Conservation (phyloP, 2,888 invertebrate species). For the Hyppa rectilinea region DNA sequence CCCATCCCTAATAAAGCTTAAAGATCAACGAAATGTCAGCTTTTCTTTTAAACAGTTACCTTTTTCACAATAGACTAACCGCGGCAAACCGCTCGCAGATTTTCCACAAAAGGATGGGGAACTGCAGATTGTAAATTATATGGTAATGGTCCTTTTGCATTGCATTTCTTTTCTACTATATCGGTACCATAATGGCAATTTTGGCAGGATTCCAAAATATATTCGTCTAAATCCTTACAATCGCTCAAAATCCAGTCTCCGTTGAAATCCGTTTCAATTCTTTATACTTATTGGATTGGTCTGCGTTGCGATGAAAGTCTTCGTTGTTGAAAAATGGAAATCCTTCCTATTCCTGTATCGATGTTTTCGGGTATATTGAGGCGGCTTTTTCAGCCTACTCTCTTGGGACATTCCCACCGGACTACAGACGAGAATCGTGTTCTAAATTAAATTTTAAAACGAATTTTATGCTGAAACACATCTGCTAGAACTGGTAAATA, state of each 20-base stretch:
- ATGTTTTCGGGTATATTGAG: slow-evolving; percentile 56
- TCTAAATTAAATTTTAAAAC: slow-evolving; percentile 6
- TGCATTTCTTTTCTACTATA: neutral
- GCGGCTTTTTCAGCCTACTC: slow-evolving; percentile 37
- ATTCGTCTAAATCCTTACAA: neutral
- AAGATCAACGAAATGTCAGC: neutral
- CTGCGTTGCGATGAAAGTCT: slow-evolving; percentile 18
- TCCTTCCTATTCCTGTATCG: slow-evolving; percentile 4
- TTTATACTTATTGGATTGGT: neutral
- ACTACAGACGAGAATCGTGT: neutral
- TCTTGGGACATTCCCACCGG: neutral
- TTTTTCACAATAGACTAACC: slow-evolving; percentile 8
- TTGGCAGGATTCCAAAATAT: neutral
- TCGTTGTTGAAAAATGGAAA: slow-evolving; percentile 9
- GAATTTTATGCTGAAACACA: slow-evolving; percentile 23
- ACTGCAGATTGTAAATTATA: slow-evolving; percentile 11
- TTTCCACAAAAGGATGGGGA: slow-evolving; percentile 10
- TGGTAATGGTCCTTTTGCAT: too few relatives aligned
- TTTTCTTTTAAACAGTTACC: slow-evolving; percentile 29
- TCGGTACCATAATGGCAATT: neutral
- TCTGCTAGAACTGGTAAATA: slow-evolving; percentile 21
- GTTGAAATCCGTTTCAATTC: slow-evolving; percentile 19
- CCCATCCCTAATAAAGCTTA: neutral
- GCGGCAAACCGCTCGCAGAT: slow-evolving; percentile 1
- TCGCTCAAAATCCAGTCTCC: slow-evolving; percentile 6